A percentile compares a stretch with the other conserved stretches of the same genome.
phyloP scores from a whole-genome alignment of 2,888 invertebrate species.

The Drosophila anceps region DNA sequence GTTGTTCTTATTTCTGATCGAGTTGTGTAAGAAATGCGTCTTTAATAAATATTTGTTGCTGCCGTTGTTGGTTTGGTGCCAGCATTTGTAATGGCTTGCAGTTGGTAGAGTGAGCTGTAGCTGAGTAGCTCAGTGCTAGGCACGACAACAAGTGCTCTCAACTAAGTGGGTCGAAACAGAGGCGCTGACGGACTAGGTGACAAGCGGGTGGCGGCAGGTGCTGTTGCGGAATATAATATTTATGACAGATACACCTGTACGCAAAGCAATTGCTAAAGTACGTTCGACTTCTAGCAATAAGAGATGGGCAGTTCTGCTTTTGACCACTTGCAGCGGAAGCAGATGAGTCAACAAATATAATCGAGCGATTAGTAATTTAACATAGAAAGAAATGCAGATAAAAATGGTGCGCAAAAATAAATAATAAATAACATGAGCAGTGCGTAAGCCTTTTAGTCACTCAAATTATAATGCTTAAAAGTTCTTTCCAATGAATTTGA shows the following conservation, averaged over 20 bases:
- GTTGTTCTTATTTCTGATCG: not conserved
- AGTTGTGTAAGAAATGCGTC: constrained; percentile 73
- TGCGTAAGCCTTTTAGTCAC: not conserved
- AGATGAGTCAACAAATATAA: constrained; percentile 2
- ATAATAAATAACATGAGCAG: not conserved
- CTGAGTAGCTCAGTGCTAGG: constrained; percentile 2
- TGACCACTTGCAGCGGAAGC: constrained; percentile 3
- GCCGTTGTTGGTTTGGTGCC: constrained; percentile 1
- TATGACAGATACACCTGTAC: constrained; percentile 15
- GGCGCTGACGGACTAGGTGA: not conserved
- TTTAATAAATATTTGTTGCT: constrained; percentile 59
- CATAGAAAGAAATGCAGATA: not conserved
- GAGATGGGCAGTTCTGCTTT: not conserved
- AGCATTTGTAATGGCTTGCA: constrained; percentile 18
- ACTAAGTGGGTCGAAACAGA: constrained; percentile 17
- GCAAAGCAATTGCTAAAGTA: not conserved
- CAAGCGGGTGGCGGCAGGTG: not conserved
- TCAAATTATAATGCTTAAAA: not conserved
- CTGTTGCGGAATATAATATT: constrained; percentile 7
- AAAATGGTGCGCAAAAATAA: not conserved
- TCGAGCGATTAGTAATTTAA: constrained; percentile 9
- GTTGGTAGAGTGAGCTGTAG: constrained; percentile 4
- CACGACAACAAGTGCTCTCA: constrained; percentile 17
- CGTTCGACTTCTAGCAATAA: no score
- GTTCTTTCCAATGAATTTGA: no score